Base-by-base conservation (phyloP, 2,797 vertebrate genomes). In the Eurystomus glaucurus region DNA sequence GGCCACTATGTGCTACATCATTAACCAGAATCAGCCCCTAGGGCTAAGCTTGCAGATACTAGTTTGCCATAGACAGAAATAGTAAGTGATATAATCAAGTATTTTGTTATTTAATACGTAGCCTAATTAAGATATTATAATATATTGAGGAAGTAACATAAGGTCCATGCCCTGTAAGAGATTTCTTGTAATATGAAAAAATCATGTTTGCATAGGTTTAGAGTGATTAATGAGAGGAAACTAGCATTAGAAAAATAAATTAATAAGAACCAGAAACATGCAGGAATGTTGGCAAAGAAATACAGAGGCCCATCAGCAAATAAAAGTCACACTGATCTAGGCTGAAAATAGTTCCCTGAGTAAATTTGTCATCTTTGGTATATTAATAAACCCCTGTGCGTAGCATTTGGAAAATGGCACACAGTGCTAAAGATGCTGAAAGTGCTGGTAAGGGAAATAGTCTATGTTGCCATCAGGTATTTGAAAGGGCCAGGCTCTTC, bases 251-350 rank as follows among this genome's bases (percentile, higher is more conserved):
- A 85, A 93, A 96, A 95, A 95, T 72, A 93, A 91, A 78, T 82
- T 82, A 95, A 64, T 77, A 90, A 91, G 85, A 88, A 93, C 33
- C 26, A 96, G 93, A 90, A 92, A 87, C 58, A 81, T 18, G 16
- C 28, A 92, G 77, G 80, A 96, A 92, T 94, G 77, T 87, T 96
- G 94, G 90, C 83, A 95, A 82, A 94, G 88, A 93, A 88, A 85
- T 45, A 84, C 8, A 93, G 85, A 88, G 31, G 41, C 35, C 61
- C 37, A 78, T 57, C 19, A 57, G 69, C 70, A 88, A 93, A 74
- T 92, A 89, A 94, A 88, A 93, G 85, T 65, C 95, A 82, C 62
- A 76, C 83, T 90, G 58, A 90, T 79, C 77, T 58, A 18, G 25
- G 46, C 55, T 88, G 77, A 93, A 96, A 96, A 96, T 90, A 96